Percentiles rank a stretch among this genome's conserved stretches.
phyloP scores from a whole-genome alignment of 2,113 vertebrate genomes.

The Alethe diademata region DNA sequence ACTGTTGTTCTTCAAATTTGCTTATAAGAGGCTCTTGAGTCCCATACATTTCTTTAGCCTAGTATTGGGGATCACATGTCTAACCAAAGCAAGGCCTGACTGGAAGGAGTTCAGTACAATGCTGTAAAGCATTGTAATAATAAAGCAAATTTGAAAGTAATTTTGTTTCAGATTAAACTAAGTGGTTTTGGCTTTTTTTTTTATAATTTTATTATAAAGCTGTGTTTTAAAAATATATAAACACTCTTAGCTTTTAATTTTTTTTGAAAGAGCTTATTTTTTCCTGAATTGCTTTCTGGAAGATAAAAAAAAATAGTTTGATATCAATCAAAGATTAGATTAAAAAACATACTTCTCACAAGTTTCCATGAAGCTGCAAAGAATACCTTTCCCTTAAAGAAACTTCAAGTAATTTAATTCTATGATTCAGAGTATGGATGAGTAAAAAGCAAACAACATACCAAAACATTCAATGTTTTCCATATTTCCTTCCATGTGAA shows the following conservation, averaged over 20 bases:
- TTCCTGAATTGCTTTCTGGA: not conserved
- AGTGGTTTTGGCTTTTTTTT: accelerated
- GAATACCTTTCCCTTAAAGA: not conserved
- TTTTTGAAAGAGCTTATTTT: not conserved
- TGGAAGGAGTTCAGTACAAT: not conserved
- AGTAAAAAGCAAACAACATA: not conserved
- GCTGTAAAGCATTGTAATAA: not conserved
- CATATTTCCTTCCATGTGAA: not conserved
- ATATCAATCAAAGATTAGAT: not conserved
- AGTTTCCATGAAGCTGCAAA: not conserved
- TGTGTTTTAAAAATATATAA: not conserved
- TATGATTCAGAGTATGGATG: not conserved
- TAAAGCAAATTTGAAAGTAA: not conserved
- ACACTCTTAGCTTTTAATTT: not conserved
- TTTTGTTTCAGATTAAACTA: not conserved
- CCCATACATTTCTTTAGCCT: not conserved
- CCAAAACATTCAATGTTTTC: not conserved
- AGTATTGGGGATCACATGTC: not conserved
- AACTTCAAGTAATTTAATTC: not conserved
- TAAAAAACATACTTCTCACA: not conserved
- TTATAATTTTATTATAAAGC: not conserved
- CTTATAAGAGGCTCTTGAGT: not conserved
- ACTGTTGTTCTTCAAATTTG: not conserved
- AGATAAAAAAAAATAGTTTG: not conserved
- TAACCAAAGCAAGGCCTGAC: not conserved